phyloP scores from a whole-genome alignment of 2,797 vertebrate genomes.

The Oreochromis mossambicus region DNA sequence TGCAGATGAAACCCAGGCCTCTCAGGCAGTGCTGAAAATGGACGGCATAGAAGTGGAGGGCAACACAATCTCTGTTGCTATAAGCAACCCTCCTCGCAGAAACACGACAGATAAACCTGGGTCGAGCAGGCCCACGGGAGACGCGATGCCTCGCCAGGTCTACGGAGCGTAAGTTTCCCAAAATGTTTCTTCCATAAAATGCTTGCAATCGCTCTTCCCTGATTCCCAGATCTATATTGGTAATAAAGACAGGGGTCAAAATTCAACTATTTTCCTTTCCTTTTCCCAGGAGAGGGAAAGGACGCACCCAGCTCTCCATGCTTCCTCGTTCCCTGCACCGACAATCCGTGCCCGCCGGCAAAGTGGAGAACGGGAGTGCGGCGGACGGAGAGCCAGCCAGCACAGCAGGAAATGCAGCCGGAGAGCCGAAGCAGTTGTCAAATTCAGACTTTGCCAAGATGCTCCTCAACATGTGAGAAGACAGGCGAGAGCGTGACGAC shows the following conservation, averaged over 20 bases:
- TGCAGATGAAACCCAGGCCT: conserved; percentile 86
- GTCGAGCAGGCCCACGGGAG: conserved; percentile 30
- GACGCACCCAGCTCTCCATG: conserved; percentile 90
- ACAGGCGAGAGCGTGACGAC: conserved; percentile 36
- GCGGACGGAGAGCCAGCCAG: conserved; percentile 45
- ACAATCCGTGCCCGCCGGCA: conserved; percentile 60
- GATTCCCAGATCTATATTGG: not conserved
- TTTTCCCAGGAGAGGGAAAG: conserved; percentile 84
- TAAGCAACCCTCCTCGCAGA: conserved; percentile 92
- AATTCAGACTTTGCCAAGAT: conserved; percentile 97
- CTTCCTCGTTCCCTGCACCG: conserved; percentile 89
- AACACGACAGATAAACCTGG: conserved; percentile 68
- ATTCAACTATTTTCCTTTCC: not conserved
- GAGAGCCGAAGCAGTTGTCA: conserved; percentile 81
- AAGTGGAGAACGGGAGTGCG: conserved; percentile 86
- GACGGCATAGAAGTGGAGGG: conserved; percentile 83
- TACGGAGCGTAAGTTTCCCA: conserved; percentile 86
- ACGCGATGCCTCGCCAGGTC: conserved; percentile 70
- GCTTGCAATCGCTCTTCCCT: not conserved
- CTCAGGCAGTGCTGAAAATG: conserved; percentile 91
- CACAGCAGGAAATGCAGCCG: conserved; percentile 34
- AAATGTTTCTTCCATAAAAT: not conserved
- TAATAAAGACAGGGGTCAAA: not conserved
- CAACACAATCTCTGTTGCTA: conserved; percentile 87
- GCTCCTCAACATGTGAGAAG: conserved; percentile 89